phyloP scores from a whole-genome alignment of 23 tunicate species.

The Corella eumyota region DNA sequence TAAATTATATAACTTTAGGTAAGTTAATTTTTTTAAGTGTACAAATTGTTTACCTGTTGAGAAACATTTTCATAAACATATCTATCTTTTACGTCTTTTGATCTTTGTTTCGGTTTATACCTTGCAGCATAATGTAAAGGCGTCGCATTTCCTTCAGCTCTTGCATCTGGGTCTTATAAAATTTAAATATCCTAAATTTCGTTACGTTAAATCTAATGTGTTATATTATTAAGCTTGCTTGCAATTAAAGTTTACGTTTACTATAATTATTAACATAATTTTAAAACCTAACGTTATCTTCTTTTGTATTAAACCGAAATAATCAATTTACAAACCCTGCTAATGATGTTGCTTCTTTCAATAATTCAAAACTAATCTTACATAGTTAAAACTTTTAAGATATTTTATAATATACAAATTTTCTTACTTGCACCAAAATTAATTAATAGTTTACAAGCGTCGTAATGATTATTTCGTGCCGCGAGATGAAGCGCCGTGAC shows the following conservation, averaged over 20 bases:
- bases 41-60: neutral
- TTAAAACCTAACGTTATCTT: no score
- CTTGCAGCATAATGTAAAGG: conserved; percentile 71
- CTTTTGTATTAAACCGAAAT: no score
- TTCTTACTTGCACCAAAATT: conserved; percentile 50
- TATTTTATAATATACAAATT: neutral
- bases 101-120: conserved; percentile 8
- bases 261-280: no score
- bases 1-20: neutral
- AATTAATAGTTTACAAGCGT: conserved; percentile 61
- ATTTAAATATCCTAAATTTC: no score
- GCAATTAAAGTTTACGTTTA: no score
- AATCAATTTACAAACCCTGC: no score
- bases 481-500: conserved; percentile 67
- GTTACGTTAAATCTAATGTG: no score
- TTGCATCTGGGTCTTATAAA: conserved; percentile 27
- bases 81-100: neutral
- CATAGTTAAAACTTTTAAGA: no score
- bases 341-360: no score
- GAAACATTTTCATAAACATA: neutral
- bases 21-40: neutral
- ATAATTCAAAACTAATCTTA: no score
- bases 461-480: conserved; percentile 65
- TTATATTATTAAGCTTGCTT: no score
- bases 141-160: conserved; percentile 48